Conservation (phyloP, 1,140 invertebrate species). For the Hycleus cichorii region DNA sequence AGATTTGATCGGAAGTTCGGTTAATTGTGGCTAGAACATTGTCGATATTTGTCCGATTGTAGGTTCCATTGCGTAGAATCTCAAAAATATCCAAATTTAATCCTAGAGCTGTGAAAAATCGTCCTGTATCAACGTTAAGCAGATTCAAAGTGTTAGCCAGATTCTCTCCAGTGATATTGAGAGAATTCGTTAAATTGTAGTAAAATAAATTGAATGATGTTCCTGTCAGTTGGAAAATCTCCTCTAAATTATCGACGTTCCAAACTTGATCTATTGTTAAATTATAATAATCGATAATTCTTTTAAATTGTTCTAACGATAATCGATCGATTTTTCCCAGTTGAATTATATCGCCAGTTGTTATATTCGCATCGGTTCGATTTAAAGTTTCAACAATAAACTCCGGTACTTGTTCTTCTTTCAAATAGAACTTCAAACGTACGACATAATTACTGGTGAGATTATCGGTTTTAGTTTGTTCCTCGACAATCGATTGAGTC, state of each 20-base stretch:
- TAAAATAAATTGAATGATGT: too few species aligned
- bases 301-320: neutral
- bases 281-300: neutral
- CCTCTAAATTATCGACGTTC: conserved; percentile 1
- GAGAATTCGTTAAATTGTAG: too few species aligned
- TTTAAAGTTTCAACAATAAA: conserved; percentile 3
- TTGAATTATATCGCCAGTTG: conserved; percentile 4
- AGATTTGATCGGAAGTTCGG: neutral
- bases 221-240: neutral
- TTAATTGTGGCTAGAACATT: neutral
- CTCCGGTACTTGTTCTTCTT: conserved; percentile 1
- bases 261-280: neutral
- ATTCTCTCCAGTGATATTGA: too few species aligned
- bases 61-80: conserved; percentile 1
- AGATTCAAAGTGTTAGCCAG: too few species aligned
- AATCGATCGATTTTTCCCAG: conserved; percentile 8
- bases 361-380: conserved; percentile 4
- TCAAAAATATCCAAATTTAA: neutral
- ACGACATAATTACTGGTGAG: conserved; percentile 1
- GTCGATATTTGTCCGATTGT: neutral
- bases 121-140: too few species aligned
- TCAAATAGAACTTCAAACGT: conserved; percentile 3
- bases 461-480: too few species aligned
- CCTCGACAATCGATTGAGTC: neutral
- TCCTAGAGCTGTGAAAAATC: too few species aligned